Conservation (phyloP, 1,140 invertebrate species). For the Macrostomum lignano region DNA sequence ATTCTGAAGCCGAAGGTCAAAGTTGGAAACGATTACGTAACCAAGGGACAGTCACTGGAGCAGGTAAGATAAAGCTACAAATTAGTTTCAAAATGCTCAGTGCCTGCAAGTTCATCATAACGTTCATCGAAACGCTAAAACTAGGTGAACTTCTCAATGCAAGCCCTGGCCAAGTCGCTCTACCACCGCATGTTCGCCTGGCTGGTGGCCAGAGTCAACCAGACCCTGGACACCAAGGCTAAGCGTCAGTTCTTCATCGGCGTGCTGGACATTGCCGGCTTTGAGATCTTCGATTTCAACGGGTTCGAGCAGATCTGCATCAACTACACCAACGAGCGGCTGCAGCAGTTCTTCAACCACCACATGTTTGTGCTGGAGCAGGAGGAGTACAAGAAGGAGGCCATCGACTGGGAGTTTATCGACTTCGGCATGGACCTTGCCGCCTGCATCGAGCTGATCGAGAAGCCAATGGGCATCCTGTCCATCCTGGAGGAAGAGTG, state of each 20-base stretch:
- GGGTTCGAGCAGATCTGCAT: constrained; percentile 99
- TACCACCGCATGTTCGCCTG: constrained; percentile 88
- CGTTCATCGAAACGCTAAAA: neutral
- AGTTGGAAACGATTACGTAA: constrained; percentile 62
- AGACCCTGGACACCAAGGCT: constrained; percentile 82
- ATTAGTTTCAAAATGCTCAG: neutral
- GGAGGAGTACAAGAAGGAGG: constrained; percentile 91
- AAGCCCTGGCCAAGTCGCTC: constrained; percentile 77
- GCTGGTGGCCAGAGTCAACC: constrained; percentile 90
- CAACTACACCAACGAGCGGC: constrained; percentile 98
- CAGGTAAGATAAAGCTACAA: constrained; percentile 34
- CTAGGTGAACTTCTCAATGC: constrained; percentile 67
- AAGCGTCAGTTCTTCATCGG: constrained; percentile 90
- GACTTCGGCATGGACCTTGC: constrained; percentile 96
- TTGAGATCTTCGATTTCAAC: constrained; percentile 99
- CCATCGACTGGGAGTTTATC: constrained; percentile 94
- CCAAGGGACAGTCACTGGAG: constrained; percentile 82
- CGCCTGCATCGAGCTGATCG: constrained; percentile 91
- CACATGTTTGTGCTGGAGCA: constrained; percentile 99
- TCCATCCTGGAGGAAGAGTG: constrained; percentile 99
- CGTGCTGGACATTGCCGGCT: constrained; percentile 99
- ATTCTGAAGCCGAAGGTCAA: constrained; percentile 36
- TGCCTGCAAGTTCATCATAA: neutral
- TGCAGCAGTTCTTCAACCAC: constrained; percentile 99
- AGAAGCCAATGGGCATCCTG: constrained; percentile 98